These are phyloP conservation scores for Zeus faber DNA, from an alignment of 2,113 vertebrate genomes.

Conservation along the genomic window DNA sequence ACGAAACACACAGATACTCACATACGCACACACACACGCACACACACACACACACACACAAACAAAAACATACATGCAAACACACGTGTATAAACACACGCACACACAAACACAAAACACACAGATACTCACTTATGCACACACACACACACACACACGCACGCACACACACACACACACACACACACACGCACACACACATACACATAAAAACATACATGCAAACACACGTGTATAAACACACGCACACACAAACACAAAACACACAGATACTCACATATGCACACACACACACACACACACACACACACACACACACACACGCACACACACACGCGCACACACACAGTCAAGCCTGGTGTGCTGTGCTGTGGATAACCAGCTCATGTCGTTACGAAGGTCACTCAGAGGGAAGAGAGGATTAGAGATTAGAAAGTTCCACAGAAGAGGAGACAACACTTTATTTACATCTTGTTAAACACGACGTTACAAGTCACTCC, in stretches of 20 bases:
- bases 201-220: background rate
- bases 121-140: too few species aligned
- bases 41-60: background rate
- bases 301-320: too few species aligned
- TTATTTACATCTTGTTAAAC: too few species aligned
- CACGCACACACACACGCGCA: background rate
- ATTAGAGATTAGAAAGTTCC: background rate
- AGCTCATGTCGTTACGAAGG: conserved; percentile 17
- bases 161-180: background rate
- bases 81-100: too few species aligned
- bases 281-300: background rate
- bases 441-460: too few species aligned
- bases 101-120: too few species aligned
- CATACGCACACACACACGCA: background rate
- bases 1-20: background rate
- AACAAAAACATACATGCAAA: background rate
- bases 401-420: background rate
- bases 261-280: too few species aligned
- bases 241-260: background rate
- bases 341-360: conserved; percentile 5
- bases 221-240: too few species aligned
- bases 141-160: too few species aligned
- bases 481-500: too few species aligned
- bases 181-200: background rate
- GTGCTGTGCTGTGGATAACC: conserved; percentile 8